Evolutionary conservation across 2,113 vertebrate genomes (phyloP).

Genomic region (Misgurnus anguillicaudatus): DNA sequence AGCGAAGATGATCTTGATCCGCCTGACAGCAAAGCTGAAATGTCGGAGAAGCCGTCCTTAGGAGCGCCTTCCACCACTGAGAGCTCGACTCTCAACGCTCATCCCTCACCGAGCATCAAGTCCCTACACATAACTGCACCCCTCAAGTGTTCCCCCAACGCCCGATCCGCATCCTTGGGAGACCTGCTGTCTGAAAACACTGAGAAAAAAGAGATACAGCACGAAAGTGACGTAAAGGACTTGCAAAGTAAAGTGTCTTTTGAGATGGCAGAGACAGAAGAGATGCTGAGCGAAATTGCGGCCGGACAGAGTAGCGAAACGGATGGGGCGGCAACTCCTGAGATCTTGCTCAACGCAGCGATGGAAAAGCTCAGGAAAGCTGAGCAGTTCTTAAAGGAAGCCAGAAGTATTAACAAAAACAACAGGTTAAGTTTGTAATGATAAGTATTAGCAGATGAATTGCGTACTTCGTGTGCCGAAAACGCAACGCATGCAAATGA

Average conservation of each 20-base stretch:
- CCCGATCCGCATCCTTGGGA: constrained; percentile 79
- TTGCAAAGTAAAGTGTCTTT: constrained; percentile 82
- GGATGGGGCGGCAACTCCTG: constrained; percentile 53
- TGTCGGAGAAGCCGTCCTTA: constrained; percentile 5
- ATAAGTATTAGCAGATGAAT: constrained; percentile 57
- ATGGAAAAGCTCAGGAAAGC: constrained; percentile 88
- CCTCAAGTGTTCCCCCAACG: constrained; percentile 60
- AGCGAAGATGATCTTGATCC: constrained; percentile 52
- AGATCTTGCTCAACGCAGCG: constrained; percentile 81
- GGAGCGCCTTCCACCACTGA: not conserved
- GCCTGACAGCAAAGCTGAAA: constrained; percentile 20
- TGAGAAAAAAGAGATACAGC: not conserved
- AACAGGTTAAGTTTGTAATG: constrained; percentile 83
- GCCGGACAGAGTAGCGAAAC: constrained; percentile 33
- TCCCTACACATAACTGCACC: constrained; percentile 14
- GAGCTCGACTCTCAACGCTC: not conserved
- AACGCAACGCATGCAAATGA: constrained; percentile 38
- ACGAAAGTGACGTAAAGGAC: constrained; percentile 63
- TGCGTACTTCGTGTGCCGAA: constrained; percentile 8
- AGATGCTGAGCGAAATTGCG: constrained; percentile 76
- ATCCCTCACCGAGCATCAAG: not conserved
- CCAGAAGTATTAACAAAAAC: constrained; percentile 72
- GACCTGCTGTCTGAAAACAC: constrained; percentile 74
- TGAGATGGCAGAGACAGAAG: constrained; percentile 80
- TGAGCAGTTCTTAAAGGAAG: constrained; percentile 84